phyloP scores from a whole-genome alignment of 2,797 vertebrate species.

The Microtus agrestis region DNA sequence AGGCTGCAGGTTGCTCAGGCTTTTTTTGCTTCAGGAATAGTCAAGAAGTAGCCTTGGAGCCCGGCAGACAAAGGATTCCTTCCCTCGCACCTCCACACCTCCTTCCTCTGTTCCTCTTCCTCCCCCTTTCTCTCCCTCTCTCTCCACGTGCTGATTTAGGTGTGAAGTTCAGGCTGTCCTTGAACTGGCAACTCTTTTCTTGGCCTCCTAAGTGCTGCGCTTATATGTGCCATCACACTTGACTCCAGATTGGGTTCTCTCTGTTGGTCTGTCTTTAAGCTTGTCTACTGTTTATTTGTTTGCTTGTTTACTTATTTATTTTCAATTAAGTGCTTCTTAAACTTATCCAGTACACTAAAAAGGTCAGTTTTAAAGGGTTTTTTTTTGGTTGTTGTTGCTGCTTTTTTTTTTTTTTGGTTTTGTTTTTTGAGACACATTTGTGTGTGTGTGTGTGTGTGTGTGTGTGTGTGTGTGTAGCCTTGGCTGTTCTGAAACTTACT shows the following conservation, averaged over 20 bases:
- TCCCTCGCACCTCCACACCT: not conserved
- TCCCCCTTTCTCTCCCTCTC: too few relatives aligned
- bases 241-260: not conserved
- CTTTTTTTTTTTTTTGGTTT: too few relatives aligned
- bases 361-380: not conserved
- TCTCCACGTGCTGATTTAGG: too few relatives aligned
- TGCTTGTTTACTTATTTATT: too few relatives aligned
- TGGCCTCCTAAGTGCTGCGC: not conserved
- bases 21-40: not conserved
- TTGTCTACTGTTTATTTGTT: not conserved
- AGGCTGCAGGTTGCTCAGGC: not conserved
- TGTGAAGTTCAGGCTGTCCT: not conserved
- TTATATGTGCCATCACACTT: not conserved
- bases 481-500: too few relatives aligned
- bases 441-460: too few relatives aligned
- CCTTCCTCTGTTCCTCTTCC: not conserved
- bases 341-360: not conserved
- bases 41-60: not conserved
- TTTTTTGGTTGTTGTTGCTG: too few relatives aligned
- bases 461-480: too few relatives aligned
- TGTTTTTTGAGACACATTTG: too few relatives aligned
- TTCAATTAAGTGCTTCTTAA: not conserved
- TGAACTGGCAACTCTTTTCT: not conserved
- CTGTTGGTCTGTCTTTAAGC: not conserved
- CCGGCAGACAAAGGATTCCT: not conserved